Evolutionary conservation across 2,113 vertebrate genomes (phyloP).

Genomic region (Platycercus adscitus): DNA sequence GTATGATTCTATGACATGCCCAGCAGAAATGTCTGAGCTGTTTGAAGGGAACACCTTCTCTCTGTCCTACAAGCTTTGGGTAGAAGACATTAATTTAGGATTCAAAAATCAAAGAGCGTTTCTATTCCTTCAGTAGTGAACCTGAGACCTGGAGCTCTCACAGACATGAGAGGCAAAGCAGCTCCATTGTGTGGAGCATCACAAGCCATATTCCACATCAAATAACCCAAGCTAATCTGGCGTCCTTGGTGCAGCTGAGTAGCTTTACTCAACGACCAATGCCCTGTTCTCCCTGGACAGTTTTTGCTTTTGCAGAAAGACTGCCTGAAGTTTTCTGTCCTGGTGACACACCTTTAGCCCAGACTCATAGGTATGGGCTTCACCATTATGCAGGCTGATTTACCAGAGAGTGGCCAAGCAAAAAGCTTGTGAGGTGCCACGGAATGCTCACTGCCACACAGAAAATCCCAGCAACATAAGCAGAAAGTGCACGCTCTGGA

Average conservation of each 20-base stretch:
- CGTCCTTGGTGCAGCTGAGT: background rate
- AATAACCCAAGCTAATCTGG: background rate
- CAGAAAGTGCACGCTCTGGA: background rate
- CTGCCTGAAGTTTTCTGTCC: background rate
- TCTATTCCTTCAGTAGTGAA: background rate
- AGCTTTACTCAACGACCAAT: background rate
- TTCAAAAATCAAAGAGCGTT: background rate
- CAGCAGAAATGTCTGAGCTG: background rate
- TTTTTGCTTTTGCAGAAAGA: background rate
- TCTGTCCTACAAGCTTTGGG: background rate
- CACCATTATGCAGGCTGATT: background rate
- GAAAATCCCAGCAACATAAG: background rate
- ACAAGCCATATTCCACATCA: background rate
- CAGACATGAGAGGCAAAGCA: fast-evolving
- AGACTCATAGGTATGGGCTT: fast-evolving
- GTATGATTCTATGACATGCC: background rate
- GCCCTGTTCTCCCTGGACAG: background rate
- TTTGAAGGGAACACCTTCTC: background rate
- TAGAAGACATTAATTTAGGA: background rate
- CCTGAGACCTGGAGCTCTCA: background rate
- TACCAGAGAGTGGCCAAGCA: background rate
- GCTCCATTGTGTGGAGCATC: background rate
- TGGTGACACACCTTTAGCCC: background rate
- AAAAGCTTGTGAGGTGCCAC: background rate
- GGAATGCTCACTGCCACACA: background rate